Base-by-base conservation (phyloP, 2,113 vertebrate genomes). In the Lichenostomus cassidix region DNA sequence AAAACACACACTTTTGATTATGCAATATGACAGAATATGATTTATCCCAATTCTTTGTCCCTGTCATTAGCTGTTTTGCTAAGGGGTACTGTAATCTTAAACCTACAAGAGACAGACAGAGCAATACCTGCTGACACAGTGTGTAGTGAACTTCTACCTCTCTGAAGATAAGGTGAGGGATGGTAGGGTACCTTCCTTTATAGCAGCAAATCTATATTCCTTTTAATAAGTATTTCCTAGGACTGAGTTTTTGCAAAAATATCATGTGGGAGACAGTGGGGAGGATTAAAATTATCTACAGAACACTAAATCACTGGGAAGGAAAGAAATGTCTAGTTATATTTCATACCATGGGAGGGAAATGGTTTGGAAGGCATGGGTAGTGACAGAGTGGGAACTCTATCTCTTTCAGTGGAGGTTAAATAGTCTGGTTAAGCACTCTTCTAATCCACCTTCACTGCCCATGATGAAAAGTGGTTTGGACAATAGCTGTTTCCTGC, bases 221-320 rank as follows among this genome's bases (percentile, higher is more conserved):
- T 59, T 83, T 88, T 52, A 78, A 46, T n/a, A 64, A 83, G 41
- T 50, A 25, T 56, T 77, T 53, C 37, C 35, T 42, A 42, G 10
- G 10, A 82, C 56, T 33, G 37, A 37, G 21, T 75, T 81, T 81
- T 59, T 60, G 17, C 15, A 56, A 75, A 76, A 71, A 71, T 55
- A 55, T 2, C 28, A 46, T 71, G 15, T 90, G 31, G 67, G 71
- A 94, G 82, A 44, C 25, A 67, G 33, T 42, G 27, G 9, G 8
- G 33, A 89, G 47, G 73, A 87, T 86, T 93, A 65, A 76, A 49
- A 88, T 95, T 95, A 96, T 95, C 95, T 90, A 42, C 59, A 92
- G 63, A 96, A 60, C 13, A 87, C 78, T 82, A 94, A 92, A 95
- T 91, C 59, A 76, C 68, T 87, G 77, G 55, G 76, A 90, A 81